Evolutionary conservation across 2,113 vertebrate genomes (phyloP), one percentile per base, ranked within the genome.

Genomic region (Hypomesus transpacificus): DNA sequence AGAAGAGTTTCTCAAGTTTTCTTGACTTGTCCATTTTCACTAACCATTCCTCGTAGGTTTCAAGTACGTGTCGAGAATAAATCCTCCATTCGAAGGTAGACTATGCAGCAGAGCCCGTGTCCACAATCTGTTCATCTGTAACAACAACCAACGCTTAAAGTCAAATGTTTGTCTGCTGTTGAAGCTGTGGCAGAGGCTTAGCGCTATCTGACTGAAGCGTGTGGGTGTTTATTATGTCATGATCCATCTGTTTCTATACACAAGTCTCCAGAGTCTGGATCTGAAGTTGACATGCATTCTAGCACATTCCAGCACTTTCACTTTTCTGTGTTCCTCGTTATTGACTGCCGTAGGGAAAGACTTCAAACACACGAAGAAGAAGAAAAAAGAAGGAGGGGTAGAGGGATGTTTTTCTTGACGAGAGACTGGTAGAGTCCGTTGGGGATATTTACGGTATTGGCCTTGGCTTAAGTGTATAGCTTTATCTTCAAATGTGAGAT

Each of bases 401-500:
- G 60, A 62, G 26, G 3, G 60, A 62, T 3, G 26, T 3, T 14
- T 7, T n/a, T 1, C n/a, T n/a, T 26, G 34, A 63, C 8, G 7
- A 39, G 31, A 17, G 61, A 34, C 3, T 11, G 17, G 24, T 2
- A 7, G 3, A 26, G 26, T 34, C 61, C 17, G 28, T 18, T 64
- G 31, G 61, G 62, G 16, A 64, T 64, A 64, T 34, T 64, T 64
- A 46, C 9, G 62, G 17, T 65, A 31, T 65, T 50, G 7, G 63
- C 13, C 63, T 39, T 13, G n/a, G 39, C 17, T 65, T 39, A 21
- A 65, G 17, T 50, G 34, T 20, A 3, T 65, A 65, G 39, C 63
- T 50, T 22, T 65, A 50, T 65, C 63, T 65, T 9, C 50, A 46
- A 62, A 50, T 65, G 34, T 46, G 63, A 21, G 63, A 65, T 50